A percentile compares a stretch with the other conserved stretches of the same genome.
Conservation (phyloP, 92 coral and sea anemone genomes). For the Plumapathes pennacea region DNA sequence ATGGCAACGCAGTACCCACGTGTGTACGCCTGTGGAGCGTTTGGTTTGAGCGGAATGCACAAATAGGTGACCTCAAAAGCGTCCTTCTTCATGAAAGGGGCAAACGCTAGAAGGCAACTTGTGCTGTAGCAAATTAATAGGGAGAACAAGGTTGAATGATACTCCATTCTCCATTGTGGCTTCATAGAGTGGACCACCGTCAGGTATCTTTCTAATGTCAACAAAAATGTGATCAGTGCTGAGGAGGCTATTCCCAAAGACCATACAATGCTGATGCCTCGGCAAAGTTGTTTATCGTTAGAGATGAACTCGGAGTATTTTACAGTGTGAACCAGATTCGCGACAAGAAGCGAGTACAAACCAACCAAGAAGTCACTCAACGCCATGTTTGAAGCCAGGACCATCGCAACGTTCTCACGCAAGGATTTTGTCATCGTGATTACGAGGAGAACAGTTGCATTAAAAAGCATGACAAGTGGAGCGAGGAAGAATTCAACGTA, state of each 20-base stretch:
- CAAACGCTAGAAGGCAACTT: too few species aligned
- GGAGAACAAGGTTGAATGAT: too few species aligned
- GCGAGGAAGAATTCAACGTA: neutral
- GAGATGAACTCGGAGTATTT: neutral
- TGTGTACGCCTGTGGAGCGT: too few species aligned
- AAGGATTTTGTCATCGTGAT: neutral
- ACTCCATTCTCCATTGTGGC: neutral
- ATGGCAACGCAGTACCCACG: too few species aligned
- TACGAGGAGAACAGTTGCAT: neutral
- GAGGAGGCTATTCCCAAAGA: neutral
- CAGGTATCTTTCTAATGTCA: neutral
- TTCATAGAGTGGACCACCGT: neutral
- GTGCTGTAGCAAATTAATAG: neutral
- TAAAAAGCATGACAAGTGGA: neutral
- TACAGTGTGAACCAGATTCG: too few species aligned
- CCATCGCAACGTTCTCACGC: neutral
- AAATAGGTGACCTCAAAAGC: neutral
- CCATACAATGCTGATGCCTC: neutral
- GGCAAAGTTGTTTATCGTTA: neutral
- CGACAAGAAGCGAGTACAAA: neutral
- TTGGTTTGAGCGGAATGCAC: neutral
- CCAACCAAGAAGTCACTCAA: neutral
- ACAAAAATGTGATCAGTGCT: neutral
- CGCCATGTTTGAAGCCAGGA: neutral
- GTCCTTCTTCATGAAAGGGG: too few species aligned